A percentile compares a stretch with the other conserved stretches of the same genome.
Evolutionary conservation across 2,888 invertebrate species (phyloP).

Genomic region (Andrena dorsata): DNA sequence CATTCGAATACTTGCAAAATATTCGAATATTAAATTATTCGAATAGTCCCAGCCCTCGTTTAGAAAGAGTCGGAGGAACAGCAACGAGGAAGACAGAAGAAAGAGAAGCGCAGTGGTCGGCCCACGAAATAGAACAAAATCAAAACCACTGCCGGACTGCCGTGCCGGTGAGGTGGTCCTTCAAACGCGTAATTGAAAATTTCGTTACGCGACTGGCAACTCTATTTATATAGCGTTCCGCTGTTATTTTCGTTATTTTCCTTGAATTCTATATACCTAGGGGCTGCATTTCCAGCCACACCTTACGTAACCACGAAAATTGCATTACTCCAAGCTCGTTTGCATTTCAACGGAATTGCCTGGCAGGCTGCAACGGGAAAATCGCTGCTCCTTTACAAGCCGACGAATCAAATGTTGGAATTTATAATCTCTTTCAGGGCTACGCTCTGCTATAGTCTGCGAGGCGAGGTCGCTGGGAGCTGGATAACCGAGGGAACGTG

Average conservation of each 20-base stretch:
- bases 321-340: constrained; percentile 41
- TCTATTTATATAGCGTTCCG: constrained; percentile 41
- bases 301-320: constrained; percentile 41
- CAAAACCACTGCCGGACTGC: constrained; percentile 10
- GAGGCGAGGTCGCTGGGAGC: neutral
- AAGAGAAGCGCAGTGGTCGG: neutral
- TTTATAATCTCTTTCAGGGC: no score
- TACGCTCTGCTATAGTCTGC: neutral
- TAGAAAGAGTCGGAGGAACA: constrained; percentile 1
- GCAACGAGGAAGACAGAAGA: neutral
- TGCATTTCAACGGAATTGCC: constrained; percentile 32
- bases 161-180: neutral
- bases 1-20: no score
- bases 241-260: neutral
- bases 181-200: constrained; percentile 57
- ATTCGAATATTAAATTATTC: no score
- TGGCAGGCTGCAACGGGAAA: neutral
- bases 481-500: neutral
- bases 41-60: no score
- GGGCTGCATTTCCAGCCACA: constrained; percentile 15
- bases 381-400: neutral
- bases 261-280: constrained; percentile 5
- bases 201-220: constrained; percentile 40
- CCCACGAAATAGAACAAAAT: constrained; percentile 49
- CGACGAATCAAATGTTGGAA: no score